Evolutionary conservation across 2,113 vertebrate species (phyloP).

Genomic region (Oryzias woworae): DNA sequence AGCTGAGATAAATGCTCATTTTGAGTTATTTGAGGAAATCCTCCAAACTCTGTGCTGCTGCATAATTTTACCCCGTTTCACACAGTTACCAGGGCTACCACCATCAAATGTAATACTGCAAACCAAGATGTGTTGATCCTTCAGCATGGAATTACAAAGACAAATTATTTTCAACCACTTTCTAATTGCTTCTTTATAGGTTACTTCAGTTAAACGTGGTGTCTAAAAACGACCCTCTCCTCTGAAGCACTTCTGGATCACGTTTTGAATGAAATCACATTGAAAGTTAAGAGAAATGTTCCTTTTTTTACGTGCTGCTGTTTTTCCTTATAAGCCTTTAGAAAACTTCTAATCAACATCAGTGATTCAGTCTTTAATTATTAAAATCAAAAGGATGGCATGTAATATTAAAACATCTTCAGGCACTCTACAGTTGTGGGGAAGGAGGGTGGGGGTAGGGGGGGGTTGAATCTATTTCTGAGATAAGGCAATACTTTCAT

Average conservation of each 20-base stretch:
- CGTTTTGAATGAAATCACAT: constrained; percentile 24
- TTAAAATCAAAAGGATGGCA: constrained; percentile 76
- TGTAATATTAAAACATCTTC: constrained; percentile 78
- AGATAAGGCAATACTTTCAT: constrained; percentile 62
- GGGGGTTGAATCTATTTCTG: constrained; percentile 34
- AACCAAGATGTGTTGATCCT: constrained; percentile 23
- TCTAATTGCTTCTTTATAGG: constrained; percentile 32
- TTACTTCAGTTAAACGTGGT: constrained; percentile 5
- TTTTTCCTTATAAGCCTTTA: constrained; percentile 48
- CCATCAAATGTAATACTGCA: constrained; percentile 13
- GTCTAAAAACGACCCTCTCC: constrained; percentile 15
- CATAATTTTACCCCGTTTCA: constrained; percentile 2
- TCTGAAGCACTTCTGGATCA: constrained; percentile 29
- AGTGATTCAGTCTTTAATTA: constrained; percentile 69
- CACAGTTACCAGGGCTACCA: constrained; percentile 21
- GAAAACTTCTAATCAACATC: constrained; percentile 73
- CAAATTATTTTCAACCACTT: constrained; percentile 33
- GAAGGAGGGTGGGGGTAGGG: constrained; percentile 38
- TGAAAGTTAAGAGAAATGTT: constrained; percentile 41
- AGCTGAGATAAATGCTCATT: not conserved
- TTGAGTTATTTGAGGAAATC: not conserved
- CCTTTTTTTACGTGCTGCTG: constrained; percentile 49
- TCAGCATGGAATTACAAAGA: constrained; percentile 20
- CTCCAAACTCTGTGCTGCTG: constrained; percentile 1
- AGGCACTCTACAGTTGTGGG: constrained; percentile 56